Evolutionary conservation across 1,140 invertebrate species (phyloP).

Genomic region (Littorina saxatilis): DNA sequence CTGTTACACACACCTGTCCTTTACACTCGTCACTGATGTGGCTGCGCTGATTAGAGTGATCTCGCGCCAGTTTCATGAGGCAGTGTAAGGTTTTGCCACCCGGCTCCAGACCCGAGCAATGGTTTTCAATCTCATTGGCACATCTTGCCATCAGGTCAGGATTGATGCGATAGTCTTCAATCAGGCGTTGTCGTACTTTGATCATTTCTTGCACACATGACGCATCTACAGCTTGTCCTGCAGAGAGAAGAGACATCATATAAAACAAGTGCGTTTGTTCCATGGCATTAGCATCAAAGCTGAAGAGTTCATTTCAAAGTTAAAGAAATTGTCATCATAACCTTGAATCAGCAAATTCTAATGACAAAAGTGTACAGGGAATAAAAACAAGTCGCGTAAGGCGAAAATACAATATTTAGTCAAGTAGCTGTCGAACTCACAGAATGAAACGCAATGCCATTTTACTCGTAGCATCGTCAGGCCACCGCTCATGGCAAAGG

Average conservation of each 20-base stretch:
- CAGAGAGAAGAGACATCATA: constrained; percentile 22
- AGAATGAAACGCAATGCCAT: no score
- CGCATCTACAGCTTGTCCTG: constrained; percentile 81
- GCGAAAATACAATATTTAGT: no score
- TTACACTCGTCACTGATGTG: constrained; percentile 49
- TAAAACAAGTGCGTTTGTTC: background rate
- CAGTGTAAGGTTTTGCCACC: constrained; percentile 96
- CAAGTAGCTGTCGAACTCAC: no score
- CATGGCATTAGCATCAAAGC: background rate
- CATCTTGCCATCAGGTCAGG: constrained; percentile 94
- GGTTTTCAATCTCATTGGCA: constrained; percentile 83
- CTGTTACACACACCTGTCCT: constrained; percentile 48
- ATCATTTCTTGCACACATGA: constrained; percentile 90
- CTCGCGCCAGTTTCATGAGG: constrained; percentile 90
- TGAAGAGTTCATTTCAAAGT: background rate
- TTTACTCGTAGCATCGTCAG: no score
- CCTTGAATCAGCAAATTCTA: no score
- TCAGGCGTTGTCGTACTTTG: constrained; percentile 91
- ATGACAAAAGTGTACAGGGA: no score
- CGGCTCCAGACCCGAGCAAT: constrained; percentile 80
- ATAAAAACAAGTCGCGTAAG: no score
- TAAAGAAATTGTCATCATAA: no score
- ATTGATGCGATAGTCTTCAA: constrained; percentile 94
- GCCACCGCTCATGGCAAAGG: no score
- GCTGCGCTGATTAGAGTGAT: no score